Base-by-base conservation (phyloP, 2,113 vertebrate genomes). In the Syngnathoides biaculeatus region DNA sequence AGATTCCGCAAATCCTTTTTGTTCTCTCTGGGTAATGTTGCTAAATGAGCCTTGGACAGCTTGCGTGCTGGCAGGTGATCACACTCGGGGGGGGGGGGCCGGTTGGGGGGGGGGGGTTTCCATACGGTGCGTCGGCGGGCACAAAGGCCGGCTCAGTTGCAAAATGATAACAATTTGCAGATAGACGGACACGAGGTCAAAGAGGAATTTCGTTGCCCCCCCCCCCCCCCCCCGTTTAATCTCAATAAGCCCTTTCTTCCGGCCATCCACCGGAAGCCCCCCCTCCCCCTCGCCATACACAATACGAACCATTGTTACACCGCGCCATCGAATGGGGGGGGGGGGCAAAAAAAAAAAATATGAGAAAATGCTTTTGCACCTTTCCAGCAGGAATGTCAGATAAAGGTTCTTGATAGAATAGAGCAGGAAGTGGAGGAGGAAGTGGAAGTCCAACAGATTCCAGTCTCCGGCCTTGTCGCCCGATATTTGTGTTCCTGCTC, bases 381-480 rank as follows among this genome's bases (percentile, higher is more conserved):
- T 59, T 79, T 88, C 82, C 81, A 83, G 80, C 89, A 88, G 87
- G 89, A 90, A 88, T 86, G 40, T 86, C 79, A 71, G 89, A 92
- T 89, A 88, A 90, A 84, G 81, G 67, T 64, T 68, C 73, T 82
- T 86, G 82, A 90, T 75, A 89, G 90, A 92, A 91, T 90, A 76
- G 77, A 81, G 80, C 86, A 84, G 89, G 90, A 91, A 91, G 89
- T 80, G 68, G 64, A 78, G 68, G 64, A 78, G 90, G 89, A 91
- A 91, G 88, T 86, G 79, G 77, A 80, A 78, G 78, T 90, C 85
- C 84, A 74, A 74, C 80, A 74, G 73, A 78, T 81, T 75, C 77
- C 77, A 71, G 15, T 75, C 69, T 77, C 66, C 74, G 58, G 58
- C 19, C 71, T 79, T 69, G 65, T 72, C 15, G 43, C 83, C 79